Percentiles rank a stretch among this genome's conserved stretches.
phyloP scores from a whole-genome alignment of 37 sponge, comb jelly and placozoan species.

The Mnemiopsis leidyi region DNA sequence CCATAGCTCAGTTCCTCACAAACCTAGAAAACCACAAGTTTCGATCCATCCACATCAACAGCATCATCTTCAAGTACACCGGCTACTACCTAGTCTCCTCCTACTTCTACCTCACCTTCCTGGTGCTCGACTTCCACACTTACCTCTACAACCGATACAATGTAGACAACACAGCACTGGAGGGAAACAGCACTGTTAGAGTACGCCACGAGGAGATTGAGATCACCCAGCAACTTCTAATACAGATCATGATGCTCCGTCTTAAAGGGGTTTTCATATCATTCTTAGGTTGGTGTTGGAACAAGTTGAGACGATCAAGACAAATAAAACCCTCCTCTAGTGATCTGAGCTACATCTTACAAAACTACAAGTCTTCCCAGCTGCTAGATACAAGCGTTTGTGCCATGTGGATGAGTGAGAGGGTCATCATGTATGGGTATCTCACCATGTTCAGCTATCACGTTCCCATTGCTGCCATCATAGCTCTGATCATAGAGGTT shows the following conservation, averaged over 20 bases:
- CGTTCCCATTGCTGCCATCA: not conserved
- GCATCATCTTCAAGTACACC: constrained; percentile 31
- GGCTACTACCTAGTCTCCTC: constrained; percentile 30
- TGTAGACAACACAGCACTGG: not conserved
- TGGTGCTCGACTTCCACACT: not conserved
- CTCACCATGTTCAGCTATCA: constrained; percentile 25
- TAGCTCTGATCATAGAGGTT: constrained; percentile 28
- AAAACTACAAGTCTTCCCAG: not conserved
- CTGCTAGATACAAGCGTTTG: not conserved
- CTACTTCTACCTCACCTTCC: constrained; percentile 14
- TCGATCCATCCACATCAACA: constrained; percentile 11
- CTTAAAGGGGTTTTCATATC: not conserved
- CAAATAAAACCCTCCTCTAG: not conserved
- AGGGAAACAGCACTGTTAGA: not conserved
- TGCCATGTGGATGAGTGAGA: not conserved
- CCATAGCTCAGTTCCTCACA: not conserved
- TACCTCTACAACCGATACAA: not conserved
- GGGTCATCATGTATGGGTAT: constrained; percentile 48
- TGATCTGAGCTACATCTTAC: constrained; percentile 36
- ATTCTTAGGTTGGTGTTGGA: not conserved
- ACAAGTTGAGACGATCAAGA: too few species aligned
- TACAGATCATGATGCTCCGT: constrained; percentile 3
- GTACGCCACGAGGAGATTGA: not conserved
- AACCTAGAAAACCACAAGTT: constrained; percentile 20
- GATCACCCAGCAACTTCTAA: not conserved